Conservation (phyloP, 2,888 invertebrate genomes). For the Mactromeris polynyma region DNA sequence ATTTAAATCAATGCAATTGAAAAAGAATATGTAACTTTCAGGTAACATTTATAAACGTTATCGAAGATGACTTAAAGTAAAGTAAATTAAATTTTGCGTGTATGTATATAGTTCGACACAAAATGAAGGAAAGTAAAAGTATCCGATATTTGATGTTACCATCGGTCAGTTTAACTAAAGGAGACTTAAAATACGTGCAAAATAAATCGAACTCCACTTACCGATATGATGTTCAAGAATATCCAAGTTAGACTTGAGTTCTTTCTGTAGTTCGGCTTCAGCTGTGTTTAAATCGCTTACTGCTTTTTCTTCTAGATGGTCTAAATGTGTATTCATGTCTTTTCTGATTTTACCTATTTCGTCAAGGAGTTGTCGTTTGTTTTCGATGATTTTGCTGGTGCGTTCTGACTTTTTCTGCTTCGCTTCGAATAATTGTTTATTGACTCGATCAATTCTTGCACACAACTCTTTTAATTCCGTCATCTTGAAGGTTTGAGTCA, state of each 20-base stretch:
- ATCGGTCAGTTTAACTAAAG: no score
- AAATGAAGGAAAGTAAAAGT: no score
- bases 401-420: neutral
- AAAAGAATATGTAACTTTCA: neutral
- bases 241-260: neutral
- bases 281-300: neutral
- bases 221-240: neutral
- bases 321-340: neutral
- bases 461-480: neutral
- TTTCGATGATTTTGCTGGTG: neutral
- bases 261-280: neutral
- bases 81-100: no score
- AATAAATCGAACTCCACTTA: no score
- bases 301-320: neutral
- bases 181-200: no score
- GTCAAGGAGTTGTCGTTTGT: neutral
- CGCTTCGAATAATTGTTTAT: neutral
- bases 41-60: no score
- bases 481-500: neutral
- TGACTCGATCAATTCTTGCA: conserved; percentile 8
- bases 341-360: neutral
- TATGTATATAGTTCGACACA: no score
- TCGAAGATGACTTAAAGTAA: no score
- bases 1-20: neutral
- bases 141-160: no score